Percentiles rank a stretch among this genome's conserved stretches.
These are phyloP conservation scores for Argopecten irradians DNA, from an alignment of 1,140 invertebrate genomes.

Conservation along the genomic window DNA sequence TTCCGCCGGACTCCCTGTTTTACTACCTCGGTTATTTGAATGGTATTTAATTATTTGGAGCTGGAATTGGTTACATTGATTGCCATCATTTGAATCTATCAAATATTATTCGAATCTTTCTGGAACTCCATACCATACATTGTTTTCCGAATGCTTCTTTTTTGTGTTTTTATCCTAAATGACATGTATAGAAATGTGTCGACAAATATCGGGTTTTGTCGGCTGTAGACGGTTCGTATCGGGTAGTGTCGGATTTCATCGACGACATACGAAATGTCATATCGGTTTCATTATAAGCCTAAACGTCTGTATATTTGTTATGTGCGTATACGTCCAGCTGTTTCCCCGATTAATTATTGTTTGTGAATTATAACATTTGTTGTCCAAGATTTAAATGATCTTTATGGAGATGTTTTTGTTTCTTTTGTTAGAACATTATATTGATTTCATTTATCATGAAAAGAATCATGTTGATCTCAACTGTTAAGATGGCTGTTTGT, in stretches of 20 bases:
- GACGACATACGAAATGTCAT: background rate
- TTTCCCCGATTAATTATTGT: conserved; percentile 3
- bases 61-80: too few species aligned
- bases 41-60: background rate
- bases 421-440: conserved; percentile 11
- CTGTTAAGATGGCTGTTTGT: background rate
- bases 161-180: background rate
- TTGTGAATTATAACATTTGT: conserved; percentile 19
- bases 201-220: background rate
- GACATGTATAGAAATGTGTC: background rate
- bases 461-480: conserved; percentile 12
- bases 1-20: background rate
- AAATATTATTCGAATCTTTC: background rate
- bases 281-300: background rate
- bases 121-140: background rate
- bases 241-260: background rate
- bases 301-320: background rate
- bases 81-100: too few species aligned
- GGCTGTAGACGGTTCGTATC: background rate
- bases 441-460: conserved; percentile 3
- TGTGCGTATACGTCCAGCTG: background rate
- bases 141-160: background rate
- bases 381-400: background rate
- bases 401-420: background rate
- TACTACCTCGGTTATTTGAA: background rate